Base-by-base conservation (phyloP, 2,888 invertebrate species). In the Melipona bicolor region DNA sequence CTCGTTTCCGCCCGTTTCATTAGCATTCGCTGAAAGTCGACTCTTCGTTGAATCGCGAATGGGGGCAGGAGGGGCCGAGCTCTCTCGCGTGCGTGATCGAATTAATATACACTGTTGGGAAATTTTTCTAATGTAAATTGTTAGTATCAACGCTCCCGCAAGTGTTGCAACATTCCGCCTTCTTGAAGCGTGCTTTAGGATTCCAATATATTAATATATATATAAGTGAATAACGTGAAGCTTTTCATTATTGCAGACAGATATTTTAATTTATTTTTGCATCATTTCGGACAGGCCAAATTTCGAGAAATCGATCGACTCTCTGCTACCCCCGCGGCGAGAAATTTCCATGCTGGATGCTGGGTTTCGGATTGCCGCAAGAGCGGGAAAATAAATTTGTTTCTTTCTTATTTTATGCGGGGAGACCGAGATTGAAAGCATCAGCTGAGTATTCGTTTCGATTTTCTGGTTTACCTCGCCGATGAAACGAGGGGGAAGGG, bases 41-140 rank as follows among this genome's bases (percentile, higher is more conserved):
- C 27, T 61, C 27, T 17, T 61, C 27, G 17, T 61, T 54, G 72
- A 49, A 64, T 27, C 77, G 56, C 49, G 77, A 50, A 36, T 21
- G 52, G 24, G 61, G 4, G 13, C 0, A 9, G 43, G 43, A 9
- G 43, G 43, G 36, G 36, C 36, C 36, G 36, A 36, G 36, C 36
- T 36, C 36, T 36, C 36, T 36, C 36, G 36, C 36, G 36, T 36
- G 36, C 36, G 36, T 9, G 36, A 36, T 36, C 6, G 36, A 36
- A 36, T 43, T 43, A 9, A 43, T 43, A 43, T 43, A 43, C 27
- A 27, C 2, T 11, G 43, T 43, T 43, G 43, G 43, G 43, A 43
- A 43, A 43, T 43, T 11, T 43, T 36, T 36, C 1, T 43, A 1
- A 9, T 43, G 43, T 43, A 9, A 43, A 9, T 43, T 9, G 2